These are phyloP conservation scores for Ceratina japonica DNA, from an alignment of 1,140 invertebrate genomes.

Conservation along the genomic window DNA sequence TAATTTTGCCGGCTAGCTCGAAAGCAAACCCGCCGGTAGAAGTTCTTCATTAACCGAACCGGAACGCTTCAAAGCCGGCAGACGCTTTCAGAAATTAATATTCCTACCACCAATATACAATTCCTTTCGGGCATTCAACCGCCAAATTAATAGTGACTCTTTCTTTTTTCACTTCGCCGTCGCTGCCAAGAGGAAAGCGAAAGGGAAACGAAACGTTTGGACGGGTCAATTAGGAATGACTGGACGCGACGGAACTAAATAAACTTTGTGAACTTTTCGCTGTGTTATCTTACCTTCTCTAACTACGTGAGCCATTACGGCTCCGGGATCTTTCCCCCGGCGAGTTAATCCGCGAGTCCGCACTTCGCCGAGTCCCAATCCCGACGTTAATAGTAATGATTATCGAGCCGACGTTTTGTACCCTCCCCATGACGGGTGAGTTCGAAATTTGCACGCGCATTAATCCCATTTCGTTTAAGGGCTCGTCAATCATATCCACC, in stretches of 20 bases:
- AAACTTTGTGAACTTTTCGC: too few species aligned
- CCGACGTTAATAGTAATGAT: conserved; percentile 64
- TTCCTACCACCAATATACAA: neutral
- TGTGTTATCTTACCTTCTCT: neutral
- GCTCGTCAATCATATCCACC: conserved; percentile 68
- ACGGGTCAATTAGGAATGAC: neutral
- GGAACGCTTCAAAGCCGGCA: conserved; percentile 18
- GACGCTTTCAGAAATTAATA: conserved; percentile 19
- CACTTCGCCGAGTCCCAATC: conserved; percentile 44
- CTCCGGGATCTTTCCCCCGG: too few species aligned
- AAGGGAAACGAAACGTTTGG: neutral
- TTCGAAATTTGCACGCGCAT: conserved; percentile 65
- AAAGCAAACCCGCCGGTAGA: conserved; percentile 7
- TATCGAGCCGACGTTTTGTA: conserved; percentile 38
- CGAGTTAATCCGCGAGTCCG: conserved; percentile 17
- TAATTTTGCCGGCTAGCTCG: conserved; percentile 27
- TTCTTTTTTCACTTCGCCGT: neutral
- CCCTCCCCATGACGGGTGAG: conserved; percentile 17
- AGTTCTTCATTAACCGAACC: conserved; percentile 33
- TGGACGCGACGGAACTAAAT: too few species aligned
- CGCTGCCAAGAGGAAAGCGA: too few species aligned
- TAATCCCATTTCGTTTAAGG: conserved; percentile 70
- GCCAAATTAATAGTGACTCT: conserved; percentile 19
- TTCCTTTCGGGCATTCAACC: neutral
- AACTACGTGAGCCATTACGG: too few species aligned